Conservation (phyloP, 2,113 vertebrate genomes). For the Seriola rivoliana region DNA sequence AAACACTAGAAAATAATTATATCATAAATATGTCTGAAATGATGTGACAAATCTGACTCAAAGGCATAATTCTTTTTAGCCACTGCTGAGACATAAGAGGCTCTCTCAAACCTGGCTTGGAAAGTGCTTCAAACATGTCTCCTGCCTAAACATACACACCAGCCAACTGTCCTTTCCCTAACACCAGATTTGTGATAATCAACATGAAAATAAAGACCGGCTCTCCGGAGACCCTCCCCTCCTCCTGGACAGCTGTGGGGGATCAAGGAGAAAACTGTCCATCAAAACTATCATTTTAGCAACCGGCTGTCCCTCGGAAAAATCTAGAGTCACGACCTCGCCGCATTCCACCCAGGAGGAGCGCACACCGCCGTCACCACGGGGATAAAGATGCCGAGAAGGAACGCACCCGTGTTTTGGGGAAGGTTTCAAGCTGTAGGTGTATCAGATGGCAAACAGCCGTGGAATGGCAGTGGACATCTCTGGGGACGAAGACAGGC, state of each 20-base stretch:
- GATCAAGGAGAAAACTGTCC: slow-evolving; percentile 73
- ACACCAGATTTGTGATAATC: slow-evolving; percentile 38
- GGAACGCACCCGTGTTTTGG: slow-evolving; percentile 34
- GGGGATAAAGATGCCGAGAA: slow-evolving; percentile 65
- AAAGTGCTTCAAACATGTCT: slow-evolving; percentile 20
- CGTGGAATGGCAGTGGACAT: slow-evolving; percentile 35
- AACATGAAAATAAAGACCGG: slow-evolving; percentile 1
- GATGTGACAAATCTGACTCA: neutral
- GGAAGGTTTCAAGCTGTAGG: slow-evolving; percentile 48
- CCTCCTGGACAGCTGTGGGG: slow-evolving; percentile 70
- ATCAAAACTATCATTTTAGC: slow-evolving; percentile 70
- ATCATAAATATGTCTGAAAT: neutral
- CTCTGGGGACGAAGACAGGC: slow-evolving; percentile 22
- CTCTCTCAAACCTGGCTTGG: neutral
- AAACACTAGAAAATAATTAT: neutral
- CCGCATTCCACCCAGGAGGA: slow-evolving; percentile 67
- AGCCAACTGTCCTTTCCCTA: neutral
- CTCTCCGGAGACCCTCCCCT: slow-evolving; percentile 26
- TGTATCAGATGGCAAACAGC: slow-evolving; percentile 76
- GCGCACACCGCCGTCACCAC: slow-evolving; percentile 48
- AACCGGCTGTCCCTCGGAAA: slow-evolving; percentile 71
- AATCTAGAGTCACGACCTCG: slow-evolving; percentile 77
- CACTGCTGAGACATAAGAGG: neutral
- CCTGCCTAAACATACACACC: neutral
- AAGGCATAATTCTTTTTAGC: neutral